Base-by-base conservation (phyloP, 2,797 vertebrate genomes). In the Peromyscus eremicus region DNA sequence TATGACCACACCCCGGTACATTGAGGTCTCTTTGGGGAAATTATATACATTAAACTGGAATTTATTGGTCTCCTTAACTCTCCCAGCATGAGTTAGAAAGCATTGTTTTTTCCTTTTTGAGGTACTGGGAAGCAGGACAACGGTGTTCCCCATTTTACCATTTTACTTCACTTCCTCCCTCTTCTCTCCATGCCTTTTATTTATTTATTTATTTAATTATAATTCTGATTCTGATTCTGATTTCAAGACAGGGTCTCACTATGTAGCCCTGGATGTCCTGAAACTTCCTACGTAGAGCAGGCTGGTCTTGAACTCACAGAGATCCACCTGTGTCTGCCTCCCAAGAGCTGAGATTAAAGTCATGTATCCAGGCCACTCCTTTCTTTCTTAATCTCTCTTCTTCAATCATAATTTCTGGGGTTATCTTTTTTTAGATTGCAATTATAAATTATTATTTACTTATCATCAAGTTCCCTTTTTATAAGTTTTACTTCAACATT, bases 401-500 rank as follows among this genome's bases (percentile, higher is more conserved):
- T 40, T 77, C 68, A 89, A 70, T 16, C 7, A 19, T 64, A 82
- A 71, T 60, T 81, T 92, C 77, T 68, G 85, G 2, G 25, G 4
- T 87, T 87, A 46, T 17, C 49, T 87, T 66, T 92, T 81, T 82
- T 77, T 23, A 25, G 49, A 60, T 57, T 80, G 83, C 49, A 80
- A 75, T 84, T 84, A 9, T 88, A 80, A 90, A 88, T 43, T 88
- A n/a, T 49, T 75, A 7, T 82, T 87, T 91, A 10, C 43, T 89
- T 92, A 89, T 46, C 46, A 43, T 52, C 46, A 43, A 70, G 71
- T n/a, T 46, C 77, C 37, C 43, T 86, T 14, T 21, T 43, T 17
- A 77, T 77, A 64, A 73, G 46, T 80, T 77, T 96, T 82, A 52
- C 12, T 93, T 91, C 13, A 71, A 93, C 95, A 55, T 46, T 90